These are phyloP conservation scores for Pangasianodon gigas DNA, from an alignment of 2,113 vertebrate species.

Conservation along the genomic window DNA sequence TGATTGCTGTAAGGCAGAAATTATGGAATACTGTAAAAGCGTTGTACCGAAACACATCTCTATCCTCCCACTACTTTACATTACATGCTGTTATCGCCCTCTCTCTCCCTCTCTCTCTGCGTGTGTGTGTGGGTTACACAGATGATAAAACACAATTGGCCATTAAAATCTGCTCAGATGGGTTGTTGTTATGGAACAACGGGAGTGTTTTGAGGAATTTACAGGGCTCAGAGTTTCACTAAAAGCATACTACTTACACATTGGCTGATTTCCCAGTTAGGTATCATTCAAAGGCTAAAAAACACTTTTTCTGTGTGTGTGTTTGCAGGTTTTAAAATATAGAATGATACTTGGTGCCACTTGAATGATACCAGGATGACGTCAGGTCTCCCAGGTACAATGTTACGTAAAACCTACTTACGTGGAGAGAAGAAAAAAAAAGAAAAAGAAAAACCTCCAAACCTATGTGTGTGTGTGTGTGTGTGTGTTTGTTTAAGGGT, in stretches of 20 bases:
- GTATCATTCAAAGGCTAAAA: not conserved
- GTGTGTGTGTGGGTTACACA: not conserved
- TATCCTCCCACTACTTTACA: not conserved
- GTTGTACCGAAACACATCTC: not conserved
- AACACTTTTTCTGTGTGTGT: not conserved
- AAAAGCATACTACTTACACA: not conserved
- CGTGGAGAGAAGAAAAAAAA: not conserved
- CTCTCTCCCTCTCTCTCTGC: not conserved
- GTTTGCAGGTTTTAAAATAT: not conserved
- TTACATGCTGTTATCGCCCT: not conserved
- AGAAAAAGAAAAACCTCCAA: not conserved
- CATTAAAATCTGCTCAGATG: not conserved
- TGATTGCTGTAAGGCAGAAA: not conserved
- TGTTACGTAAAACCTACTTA: conserved; percentile 44
- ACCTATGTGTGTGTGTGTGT: conserved; percentile 16
- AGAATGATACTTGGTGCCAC: not conserved
- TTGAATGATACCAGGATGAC: not conserved
- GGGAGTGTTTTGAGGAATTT: not conserved
- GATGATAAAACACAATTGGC: not conserved
- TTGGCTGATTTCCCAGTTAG: not conserved
- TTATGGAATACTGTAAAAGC: not conserved
- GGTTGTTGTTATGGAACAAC: not conserved
- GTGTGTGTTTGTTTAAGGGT: not conserved
- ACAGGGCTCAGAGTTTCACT: not conserved
- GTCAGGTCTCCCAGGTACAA: conserved; percentile 19